phyloP scores from a whole-genome alignment of 1,140 invertebrate genomes.

The Agrilus planipennis region DNA sequence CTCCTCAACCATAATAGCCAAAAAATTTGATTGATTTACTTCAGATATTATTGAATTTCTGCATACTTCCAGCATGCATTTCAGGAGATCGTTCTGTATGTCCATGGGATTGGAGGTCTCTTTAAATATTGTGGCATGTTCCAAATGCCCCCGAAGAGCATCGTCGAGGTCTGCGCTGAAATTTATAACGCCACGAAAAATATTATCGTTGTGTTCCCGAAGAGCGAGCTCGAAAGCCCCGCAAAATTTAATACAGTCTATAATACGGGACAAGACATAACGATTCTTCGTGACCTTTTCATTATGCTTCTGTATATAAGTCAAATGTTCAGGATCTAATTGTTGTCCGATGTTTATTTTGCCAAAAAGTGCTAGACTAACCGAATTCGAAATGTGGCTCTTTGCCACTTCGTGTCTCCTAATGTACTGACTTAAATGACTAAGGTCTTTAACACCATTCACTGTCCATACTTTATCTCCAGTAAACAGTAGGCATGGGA shows the following conservation, averaged over 20 bases:
- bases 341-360: constrained; percentile 1
- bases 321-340: constrained; percentile 4
- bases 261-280: constrained; percentile 3
- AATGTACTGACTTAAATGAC: constrained; percentile 4
- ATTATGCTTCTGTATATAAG: constrained; percentile 4
- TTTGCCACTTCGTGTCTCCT: constrained; percentile 3
- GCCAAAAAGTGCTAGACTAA: constrained; percentile 1
- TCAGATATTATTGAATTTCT: background rate
- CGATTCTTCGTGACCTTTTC: constrained; percentile 8
- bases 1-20: constrained; percentile 9
- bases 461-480: constrained; percentile 5
- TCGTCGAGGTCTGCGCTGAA: constrained; percentile 1
- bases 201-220: constrained; percentile 10
- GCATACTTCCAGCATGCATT: background rate
- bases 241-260: constrained; percentile 9
- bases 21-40: background rate
- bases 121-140: constrained; percentile 1
- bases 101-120: background rate
- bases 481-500: constrained; percentile 11
- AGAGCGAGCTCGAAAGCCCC: constrained; percentile 7
- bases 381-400: constrained; percentile 1
- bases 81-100: constrained; percentile 2
- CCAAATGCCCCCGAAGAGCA: background rate
- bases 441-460: constrained; percentile 4
- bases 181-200: constrained; percentile 6